Percentiles rank a stretch among this genome's conserved stretches.
Conservation (phyloP, 1,140 invertebrate species). For the Patella vulgata region DNA sequence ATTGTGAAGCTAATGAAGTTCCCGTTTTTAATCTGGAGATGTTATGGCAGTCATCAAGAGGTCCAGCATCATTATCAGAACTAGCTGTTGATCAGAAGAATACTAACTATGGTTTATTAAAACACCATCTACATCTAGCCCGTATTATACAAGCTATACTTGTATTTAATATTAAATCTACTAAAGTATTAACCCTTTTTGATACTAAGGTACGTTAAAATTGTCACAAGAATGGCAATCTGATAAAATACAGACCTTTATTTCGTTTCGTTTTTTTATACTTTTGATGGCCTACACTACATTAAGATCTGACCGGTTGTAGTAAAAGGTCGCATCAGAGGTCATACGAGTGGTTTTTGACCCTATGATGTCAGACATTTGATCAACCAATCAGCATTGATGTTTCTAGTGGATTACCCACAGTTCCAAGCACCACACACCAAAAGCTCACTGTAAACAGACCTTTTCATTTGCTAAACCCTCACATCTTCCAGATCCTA, state of each 20-base stretch:
- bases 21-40: constrained; percentile 64
- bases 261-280: no score
- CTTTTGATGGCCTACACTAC: no score
- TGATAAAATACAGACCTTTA: neutral
- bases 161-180: constrained; percentile 79
- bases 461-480: neutral
- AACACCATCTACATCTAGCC: constrained; percentile 81
- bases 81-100: constrained; percentile 80
- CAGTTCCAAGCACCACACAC: no score
- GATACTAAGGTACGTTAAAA: constrained; percentile 76
- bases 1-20: constrained; percentile 62
- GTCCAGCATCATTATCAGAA: constrained; percentile 73
- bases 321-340: no score
- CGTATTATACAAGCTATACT: constrained; percentile 81
- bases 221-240: no score
- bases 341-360: no score
- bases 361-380: no score
- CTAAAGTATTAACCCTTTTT: constrained; percentile 79
- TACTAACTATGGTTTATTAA: constrained; percentile 79
- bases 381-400: no score
- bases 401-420: no score
- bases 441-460: no score
- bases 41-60: constrained; percentile 64
- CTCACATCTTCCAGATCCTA: no score
- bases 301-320: no score